Evolutionary conservation across 2,797 vertebrate genomes (phyloP).

Genomic region (Hemitrygon akajei): DNA sequence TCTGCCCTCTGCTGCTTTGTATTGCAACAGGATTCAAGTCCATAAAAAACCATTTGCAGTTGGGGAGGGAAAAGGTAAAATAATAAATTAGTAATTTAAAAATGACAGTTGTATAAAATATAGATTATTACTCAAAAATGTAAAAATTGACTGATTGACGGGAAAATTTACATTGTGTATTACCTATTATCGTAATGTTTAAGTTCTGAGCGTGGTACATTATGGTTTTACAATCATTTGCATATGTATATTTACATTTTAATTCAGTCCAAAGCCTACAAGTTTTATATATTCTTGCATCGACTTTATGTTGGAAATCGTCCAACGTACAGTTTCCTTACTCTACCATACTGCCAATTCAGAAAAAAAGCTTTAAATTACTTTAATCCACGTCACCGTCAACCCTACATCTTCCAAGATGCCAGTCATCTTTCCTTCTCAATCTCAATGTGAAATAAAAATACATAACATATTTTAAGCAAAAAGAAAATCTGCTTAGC

Average conservation of each 20-base stretch:
- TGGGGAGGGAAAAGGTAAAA: background rate
- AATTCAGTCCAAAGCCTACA: constrained; percentile 51
- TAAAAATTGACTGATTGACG: background rate
- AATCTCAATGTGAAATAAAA: background rate
- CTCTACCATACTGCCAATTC: constrained; percentile 51
- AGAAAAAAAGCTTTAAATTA: constrained; percentile 39
- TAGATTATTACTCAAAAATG: background rate
- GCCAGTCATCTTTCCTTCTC: background rate
- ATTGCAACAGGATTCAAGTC: constrained; percentile 2
- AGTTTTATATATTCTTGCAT: constrained; percentile 56
- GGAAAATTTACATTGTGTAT: background rate
- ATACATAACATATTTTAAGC: background rate
- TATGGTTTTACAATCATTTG: constrained; percentile 40
- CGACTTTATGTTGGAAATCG: constrained; percentile 54
- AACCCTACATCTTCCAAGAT: background rate
- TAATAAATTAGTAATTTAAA: no score
- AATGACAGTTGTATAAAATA: background rate
- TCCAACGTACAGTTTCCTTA: constrained; percentile 51
- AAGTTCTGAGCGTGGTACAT: background rate
- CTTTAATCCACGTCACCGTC: background rate
- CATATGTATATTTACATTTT: constrained; percentile 47
- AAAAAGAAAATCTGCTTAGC: background rate
- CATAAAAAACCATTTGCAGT: background rate
- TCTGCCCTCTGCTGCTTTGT: background rate
- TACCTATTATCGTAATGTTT: background rate